Percentiles rank a stretch among this genome's conserved stretches.
Conservation (phyloP, 1,140 invertebrate genomes). For the Drosophila ambigua region DNA sequence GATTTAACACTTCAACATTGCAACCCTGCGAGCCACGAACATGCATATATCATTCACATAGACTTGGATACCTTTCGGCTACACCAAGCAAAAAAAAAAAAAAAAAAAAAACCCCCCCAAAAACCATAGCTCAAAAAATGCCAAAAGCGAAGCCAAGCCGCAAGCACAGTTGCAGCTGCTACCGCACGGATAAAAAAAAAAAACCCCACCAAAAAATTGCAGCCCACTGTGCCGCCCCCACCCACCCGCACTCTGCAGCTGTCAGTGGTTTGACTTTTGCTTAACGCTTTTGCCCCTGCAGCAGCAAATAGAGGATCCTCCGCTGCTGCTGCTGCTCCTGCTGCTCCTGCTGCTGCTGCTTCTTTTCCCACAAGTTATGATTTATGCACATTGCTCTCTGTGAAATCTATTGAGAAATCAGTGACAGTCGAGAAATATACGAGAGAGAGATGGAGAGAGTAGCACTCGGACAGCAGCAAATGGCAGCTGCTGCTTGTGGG, state of each 20-base stretch:
- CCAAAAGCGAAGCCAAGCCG: slow-evolving; percentile 40
- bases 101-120: slow-evolving; percentile 15
- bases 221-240: background rate
- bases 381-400: slow-evolving; percentile 74
- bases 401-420: slow-evolving; percentile 81
- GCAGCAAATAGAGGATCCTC: slow-evolving; percentile 7
- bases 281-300: slow-evolving; percentile 49
- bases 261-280: slow-evolving; percentile 74
- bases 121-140: slow-evolving; percentile 34
- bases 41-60: too few relatives aligned
- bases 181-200: slow-evolving; percentile 22
- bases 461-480: slow-evolving; percentile 7
- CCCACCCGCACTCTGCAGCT: slow-evolving; percentile 36
- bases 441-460: slow-evolving; percentile 1
- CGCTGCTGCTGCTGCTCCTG: background rate
- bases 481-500: slow-evolving; percentile 52
- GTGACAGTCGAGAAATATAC: slow-evolving; percentile 74
- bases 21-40: too few relatives aligned
- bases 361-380: slow-evolving; percentile 50
- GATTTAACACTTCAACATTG: too few relatives aligned
- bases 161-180: slow-evolving; percentile 56
- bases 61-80: slow-evolving; percentile 13
- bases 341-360: slow-evolving; percentile 2
- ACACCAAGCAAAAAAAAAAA: slow-evolving; percentile 22
- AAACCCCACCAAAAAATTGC: too few relatives aligned